phyloP scores from a whole-genome alignment of 2,888 invertebrate genomes.

The Pteria penguin region DNA sequence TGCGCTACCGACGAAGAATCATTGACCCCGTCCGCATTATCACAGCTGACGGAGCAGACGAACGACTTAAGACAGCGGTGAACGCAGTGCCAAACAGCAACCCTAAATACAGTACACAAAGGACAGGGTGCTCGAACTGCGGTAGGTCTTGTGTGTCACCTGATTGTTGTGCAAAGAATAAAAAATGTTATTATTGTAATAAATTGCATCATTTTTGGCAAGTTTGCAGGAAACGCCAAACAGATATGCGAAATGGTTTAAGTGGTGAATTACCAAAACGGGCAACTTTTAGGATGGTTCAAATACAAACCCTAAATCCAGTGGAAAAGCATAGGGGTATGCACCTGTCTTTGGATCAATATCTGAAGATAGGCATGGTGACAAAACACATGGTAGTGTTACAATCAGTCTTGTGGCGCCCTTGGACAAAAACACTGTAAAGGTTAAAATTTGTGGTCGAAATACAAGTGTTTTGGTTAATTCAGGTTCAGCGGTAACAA shows the following conservation, averaged over 20 bases:
- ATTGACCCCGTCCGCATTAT: no score
- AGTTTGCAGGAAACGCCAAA: no score
- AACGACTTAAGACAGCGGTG: not conserved
- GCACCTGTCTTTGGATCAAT: conserved; percentile 18
- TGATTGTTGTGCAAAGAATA: no score
- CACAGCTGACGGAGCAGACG: not conserved
- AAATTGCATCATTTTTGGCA: conserved; percentile 11
- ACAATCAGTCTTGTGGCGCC: conserved; percentile 16
- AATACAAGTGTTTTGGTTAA: conserved; percentile 8
- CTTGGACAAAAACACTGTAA: conserved; percentile 6
- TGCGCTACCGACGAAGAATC: not conserved
- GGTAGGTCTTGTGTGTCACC: not conserved
- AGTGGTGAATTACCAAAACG: not conserved
- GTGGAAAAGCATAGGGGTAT: not conserved
- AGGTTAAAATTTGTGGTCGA: not conserved
- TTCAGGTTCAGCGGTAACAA: conserved; percentile 4
- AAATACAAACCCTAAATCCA: not conserved
- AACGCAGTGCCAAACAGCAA: not conserved
- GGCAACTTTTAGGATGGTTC: not conserved
- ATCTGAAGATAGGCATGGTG: conserved; percentile 5
- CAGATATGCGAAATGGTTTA: no score
- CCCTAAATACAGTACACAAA: not conserved
- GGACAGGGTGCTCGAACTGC: not conserved
- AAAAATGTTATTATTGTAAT: conserved; percentile 10
- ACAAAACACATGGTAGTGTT: not conserved